Conservation (phyloP, 2,888 invertebrate genomes). For the Meloe dianella region DNA sequence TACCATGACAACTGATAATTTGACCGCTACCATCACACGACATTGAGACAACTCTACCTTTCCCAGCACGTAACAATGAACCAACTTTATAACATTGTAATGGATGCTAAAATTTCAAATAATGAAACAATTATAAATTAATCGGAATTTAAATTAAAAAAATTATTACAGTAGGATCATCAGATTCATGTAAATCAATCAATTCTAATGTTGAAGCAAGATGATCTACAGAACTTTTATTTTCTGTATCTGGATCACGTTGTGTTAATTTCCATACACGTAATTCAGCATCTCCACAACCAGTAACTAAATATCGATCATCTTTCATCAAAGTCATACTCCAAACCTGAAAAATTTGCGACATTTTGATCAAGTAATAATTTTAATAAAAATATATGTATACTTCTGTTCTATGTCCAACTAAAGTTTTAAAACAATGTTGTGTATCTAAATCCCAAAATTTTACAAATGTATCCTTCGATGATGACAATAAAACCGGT, state of each 20-base stretch:
- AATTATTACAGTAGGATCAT: constrained; percentile 60
- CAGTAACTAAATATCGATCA: constrained; percentile 85
- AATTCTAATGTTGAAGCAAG: constrained; percentile 61
- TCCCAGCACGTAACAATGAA: constrained; percentile 77
- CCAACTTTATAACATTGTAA: constrained; percentile 81
- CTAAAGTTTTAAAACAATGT: constrained; percentile 93
- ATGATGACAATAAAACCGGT: constrained; percentile 77
- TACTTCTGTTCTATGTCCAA: constrained; percentile 87
- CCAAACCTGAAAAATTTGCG: constrained; percentile 74
- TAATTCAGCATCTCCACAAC: constrained; percentile 83
- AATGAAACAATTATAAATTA: constrained; percentile 16
- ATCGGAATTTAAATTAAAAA: not conserved
- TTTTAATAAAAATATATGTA: no score
- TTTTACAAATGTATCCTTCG: constrained; percentile 94
- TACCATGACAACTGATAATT: constrained; percentile 82
- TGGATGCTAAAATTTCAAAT: constrained; percentile 64
- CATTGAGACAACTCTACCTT: constrained; percentile 80
- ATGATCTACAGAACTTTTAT: constrained; percentile 59
- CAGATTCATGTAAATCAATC: constrained; percentile 64
- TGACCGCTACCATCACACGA: constrained; percentile 73
- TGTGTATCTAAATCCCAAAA: constrained; percentile 97
- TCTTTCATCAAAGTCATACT: constrained; percentile 78
- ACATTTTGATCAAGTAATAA: no score
- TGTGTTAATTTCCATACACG: constrained; percentile 81
- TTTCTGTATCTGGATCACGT: constrained; percentile 60